Conservation (phyloP, 2,797 vertebrate genomes). For the Balearica regulorum region DNA sequence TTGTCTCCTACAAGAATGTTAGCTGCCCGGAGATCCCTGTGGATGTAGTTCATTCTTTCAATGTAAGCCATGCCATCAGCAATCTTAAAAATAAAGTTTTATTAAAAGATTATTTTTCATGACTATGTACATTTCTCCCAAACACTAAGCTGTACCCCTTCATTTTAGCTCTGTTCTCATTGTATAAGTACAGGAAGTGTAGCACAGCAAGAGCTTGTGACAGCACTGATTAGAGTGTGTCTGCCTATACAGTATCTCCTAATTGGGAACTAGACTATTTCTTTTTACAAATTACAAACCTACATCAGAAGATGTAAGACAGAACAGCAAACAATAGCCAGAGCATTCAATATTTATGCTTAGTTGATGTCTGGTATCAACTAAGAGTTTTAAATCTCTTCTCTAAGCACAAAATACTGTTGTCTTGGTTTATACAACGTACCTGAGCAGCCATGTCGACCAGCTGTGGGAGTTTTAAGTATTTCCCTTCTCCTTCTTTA, state of each 20-base stretch:
- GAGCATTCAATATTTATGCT: neutral
- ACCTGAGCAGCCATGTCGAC: constrained; percentile 98
- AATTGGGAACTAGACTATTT: neutral
- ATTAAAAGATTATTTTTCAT: constrained; percentile 17
- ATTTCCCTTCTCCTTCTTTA: constrained; percentile 94
- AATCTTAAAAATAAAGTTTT: constrained; percentile 77
- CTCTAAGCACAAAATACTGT: neutral
- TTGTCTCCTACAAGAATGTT: constrained; percentile 96
- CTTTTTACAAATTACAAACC: neutral
- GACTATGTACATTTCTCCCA: neutral
- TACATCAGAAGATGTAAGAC: neutral
- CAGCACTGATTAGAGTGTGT: neutral
- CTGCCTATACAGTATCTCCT: neutral
- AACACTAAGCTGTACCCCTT: neutral
- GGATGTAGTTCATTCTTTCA: constrained; percentile 99
- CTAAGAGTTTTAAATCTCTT: neutral
- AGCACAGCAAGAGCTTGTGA: neutral
- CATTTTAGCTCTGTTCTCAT: neutral
- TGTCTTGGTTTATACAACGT: constrained; percentile 16
- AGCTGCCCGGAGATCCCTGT: constrained; percentile 93
- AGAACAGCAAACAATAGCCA: neutral
- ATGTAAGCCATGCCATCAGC: constrained; percentile 99
- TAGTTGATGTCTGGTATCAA: neutral
- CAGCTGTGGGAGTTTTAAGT: constrained; percentile 89
- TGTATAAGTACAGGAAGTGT: accelerated